Conservation (phyloP, 2,888 invertebrate genomes). For the Eupithecia insigniata region DNA sequence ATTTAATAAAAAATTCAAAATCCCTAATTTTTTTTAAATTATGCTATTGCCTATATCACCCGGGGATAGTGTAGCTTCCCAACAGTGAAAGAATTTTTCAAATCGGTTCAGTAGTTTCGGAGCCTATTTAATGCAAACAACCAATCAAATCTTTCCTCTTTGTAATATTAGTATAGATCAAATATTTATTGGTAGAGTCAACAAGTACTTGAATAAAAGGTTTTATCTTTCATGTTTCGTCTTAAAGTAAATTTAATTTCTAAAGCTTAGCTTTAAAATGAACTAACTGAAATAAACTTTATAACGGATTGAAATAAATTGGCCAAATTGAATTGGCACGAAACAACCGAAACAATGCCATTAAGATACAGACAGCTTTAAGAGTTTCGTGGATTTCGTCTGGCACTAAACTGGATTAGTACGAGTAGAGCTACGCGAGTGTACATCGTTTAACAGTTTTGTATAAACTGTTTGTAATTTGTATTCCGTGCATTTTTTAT, state of each 20-base stretch:
- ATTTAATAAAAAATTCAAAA: too few species aligned
- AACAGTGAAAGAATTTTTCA: too few species aligned
- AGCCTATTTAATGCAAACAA: too few species aligned
- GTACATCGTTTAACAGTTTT: neutral
- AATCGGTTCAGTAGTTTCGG: too few species aligned
- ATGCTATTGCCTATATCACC: too few species aligned
- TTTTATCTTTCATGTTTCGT: neutral
- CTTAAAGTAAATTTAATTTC: neutral
- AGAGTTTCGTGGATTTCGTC: slow-evolving; percentile 31
- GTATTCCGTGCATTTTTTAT: slow-evolving; percentile 4
- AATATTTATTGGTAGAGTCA: neutral
- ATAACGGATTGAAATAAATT: slow-evolving; percentile 10
- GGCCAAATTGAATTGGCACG: slow-evolving; percentile 16
- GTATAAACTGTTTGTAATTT: neutral
- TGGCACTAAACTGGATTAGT: slow-evolving; percentile 11
- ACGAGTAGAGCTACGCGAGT: neutral
- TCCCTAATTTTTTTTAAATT: too few species aligned
- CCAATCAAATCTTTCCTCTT: too few species aligned
- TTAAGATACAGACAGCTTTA: slow-evolving; percentile 8
- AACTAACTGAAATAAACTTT: slow-evolving; percentile 5
- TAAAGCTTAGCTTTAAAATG: neutral
- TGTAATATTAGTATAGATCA: too few species aligned
- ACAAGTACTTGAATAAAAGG: neutral
- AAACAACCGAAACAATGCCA: slow-evolving; percentile 7
- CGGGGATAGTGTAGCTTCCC: too few species aligned